Evolutionary conservation across 2,888 invertebrate genomes (phyloP).

Genomic region (Euspilapteryx auroguttella): DNA sequence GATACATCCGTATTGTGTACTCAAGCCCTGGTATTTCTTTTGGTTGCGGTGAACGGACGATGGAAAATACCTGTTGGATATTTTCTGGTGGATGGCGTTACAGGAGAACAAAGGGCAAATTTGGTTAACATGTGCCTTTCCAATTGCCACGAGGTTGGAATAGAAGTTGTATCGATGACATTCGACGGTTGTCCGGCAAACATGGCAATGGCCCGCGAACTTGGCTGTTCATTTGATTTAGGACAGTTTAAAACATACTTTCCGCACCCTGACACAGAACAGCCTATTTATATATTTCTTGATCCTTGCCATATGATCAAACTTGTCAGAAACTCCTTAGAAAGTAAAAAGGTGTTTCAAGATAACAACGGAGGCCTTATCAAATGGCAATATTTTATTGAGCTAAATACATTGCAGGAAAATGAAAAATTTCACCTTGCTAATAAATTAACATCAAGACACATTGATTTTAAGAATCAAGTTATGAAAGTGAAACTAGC

Average conservation of each 20-base stretch:
- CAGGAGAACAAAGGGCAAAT: conserved; percentile 4
- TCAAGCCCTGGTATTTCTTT: conserved; percentile 13
- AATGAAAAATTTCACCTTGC: background rate
- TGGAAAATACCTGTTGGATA: conserved; percentile 17
- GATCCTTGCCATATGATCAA: conserved; percentile 1
- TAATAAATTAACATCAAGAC: background rate
- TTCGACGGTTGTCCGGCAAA: background rate
- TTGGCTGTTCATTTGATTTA: conserved; percentile 6
- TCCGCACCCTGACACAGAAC: conserved; percentile 8
- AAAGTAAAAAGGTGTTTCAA: background rate
- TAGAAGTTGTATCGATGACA: conserved; percentile 9
- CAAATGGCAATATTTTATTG: background rate
- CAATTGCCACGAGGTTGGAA: conserved; percentile 5
- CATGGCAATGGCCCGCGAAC: background rate
- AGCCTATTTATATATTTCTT: conserved; percentile 5
- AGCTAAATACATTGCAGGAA: background rate
- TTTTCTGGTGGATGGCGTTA: conserved; percentile 13
- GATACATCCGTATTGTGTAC: conserved; percentile 3
- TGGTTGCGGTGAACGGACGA: conserved; percentile 11
- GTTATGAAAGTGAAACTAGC: background rate
- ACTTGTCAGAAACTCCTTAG: background rate
- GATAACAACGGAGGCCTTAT: background rate
- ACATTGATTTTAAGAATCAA: background rate
- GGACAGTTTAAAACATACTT: conserved; percentile 10
- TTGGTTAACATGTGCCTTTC: background rate